phyloP scores from a whole-genome alignment of 2,888 invertebrate genomes.

The Ecdyonurus torrentis region DNA sequence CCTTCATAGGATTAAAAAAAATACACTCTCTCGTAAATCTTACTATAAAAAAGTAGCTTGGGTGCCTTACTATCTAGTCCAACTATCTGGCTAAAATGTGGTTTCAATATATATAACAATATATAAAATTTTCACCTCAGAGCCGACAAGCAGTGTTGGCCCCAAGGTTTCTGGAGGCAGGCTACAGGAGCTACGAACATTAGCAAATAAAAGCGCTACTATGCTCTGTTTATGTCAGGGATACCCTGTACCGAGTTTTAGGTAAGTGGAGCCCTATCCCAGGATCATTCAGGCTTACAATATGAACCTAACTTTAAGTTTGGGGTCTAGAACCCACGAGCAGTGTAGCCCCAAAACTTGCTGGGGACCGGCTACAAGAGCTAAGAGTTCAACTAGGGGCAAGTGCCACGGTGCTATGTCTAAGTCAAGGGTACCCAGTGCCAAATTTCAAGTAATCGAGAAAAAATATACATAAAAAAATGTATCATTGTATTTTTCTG shows the following conservation, averaged over 20 bases:
- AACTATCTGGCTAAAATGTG: slow-evolving; percentile 15
- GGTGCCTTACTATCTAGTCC: neutral
- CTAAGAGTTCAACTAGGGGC: slow-evolving; percentile 22
- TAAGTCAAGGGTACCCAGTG: slow-evolving; percentile 26
- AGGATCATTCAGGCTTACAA: neutral
- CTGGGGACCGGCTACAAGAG: slow-evolving; percentile 26
- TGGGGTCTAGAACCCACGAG: slow-evolving; percentile 15
- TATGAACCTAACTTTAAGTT: neutral
- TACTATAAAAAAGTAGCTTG: too few relatives aligned
- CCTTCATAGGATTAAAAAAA: too few relatives aligned
- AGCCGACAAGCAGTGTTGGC: slow-evolving; percentile 48
- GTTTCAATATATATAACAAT: neutral
- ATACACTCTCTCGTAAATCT: too few relatives aligned
- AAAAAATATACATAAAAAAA: neutral
- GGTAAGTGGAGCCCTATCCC: slow-evolving; percentile 14
- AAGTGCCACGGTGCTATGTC: slow-evolving; percentile 18
- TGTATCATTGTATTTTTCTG: neutral
- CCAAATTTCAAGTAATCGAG: slow-evolving; percentile 24
- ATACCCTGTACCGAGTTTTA: slow-evolving; percentile 17
- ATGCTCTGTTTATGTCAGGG: slow-evolving; percentile 17
- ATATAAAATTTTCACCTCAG: slow-evolving; percentile 23
- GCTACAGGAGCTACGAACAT: slow-evolving; percentile 19
- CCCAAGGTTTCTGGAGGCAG: slow-evolving; percentile 42
- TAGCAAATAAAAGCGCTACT: slow-evolving; percentile 11
- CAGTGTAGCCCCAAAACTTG: slow-evolving; percentile 16